phyloP scores from a whole-genome alignment of 2,888 invertebrate species.

The Lasioglossum oenotherae region DNA sequence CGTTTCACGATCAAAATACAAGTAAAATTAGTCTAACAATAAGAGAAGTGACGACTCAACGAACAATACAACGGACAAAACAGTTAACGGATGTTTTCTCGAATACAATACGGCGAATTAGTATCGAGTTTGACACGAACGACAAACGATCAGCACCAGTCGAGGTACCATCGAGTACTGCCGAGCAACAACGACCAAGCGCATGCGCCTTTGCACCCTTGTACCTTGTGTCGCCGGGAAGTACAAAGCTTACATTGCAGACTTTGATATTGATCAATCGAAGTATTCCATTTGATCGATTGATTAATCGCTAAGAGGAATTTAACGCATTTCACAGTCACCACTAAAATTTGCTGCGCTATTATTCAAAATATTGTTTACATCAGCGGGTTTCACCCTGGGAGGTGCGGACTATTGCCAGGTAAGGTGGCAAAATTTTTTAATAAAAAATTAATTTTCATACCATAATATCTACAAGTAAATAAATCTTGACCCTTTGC shows the following conservation, averaged over 20 bases:
- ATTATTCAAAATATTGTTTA: too few species aligned
- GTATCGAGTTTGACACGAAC: neutral
- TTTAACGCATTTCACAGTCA: neutral
- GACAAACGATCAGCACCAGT: neutral
- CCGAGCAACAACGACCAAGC: conserved; percentile 1
- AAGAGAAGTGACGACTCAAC: neutral
- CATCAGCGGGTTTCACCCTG: too few species aligned
- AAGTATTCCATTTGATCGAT: neutral
- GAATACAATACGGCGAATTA: neutral
- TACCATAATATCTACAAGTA: too few species aligned
- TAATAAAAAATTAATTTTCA: too few species aligned
- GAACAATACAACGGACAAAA: neutral
- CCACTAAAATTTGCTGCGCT: too few species aligned
- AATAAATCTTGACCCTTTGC: too few species aligned
- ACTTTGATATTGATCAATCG: neutral
- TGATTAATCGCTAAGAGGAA: neutral
- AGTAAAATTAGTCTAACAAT: neutral
- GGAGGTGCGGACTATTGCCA: too few species aligned
- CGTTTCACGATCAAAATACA: neutral
- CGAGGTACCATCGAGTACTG: conserved; percentile 31
- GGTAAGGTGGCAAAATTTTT: too few species aligned
- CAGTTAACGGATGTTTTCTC: conserved; percentile 12
- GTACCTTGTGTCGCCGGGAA: conserved; percentile 18
- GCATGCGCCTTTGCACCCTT: conserved; percentile 33
- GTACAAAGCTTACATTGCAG: conserved; percentile 6